Evolutionary conservation across 1,140 invertebrate species (phyloP).

Genomic region (Acromyrmex echinatior): DNA sequence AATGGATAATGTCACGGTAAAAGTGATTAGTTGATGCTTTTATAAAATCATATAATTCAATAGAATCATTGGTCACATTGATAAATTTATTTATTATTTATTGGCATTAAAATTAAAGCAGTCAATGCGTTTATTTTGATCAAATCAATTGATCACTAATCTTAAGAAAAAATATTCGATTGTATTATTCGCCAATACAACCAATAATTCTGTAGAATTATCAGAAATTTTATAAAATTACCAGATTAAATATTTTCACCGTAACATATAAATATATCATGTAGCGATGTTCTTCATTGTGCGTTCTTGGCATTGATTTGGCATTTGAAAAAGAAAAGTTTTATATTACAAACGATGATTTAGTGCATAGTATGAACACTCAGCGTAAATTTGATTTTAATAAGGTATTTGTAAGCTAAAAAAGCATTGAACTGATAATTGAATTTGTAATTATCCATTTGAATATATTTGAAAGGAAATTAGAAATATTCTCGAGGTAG

Average conservation of each 20-base stretch:
- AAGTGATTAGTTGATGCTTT: background rate
- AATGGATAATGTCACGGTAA: constrained; percentile 29
- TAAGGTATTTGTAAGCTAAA: background rate
- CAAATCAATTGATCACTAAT: background rate
- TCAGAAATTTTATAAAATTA: constrained; percentile 15
- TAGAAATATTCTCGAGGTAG: constrained; percentile 72
- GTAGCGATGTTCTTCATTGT: background rate
- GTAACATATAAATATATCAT: constrained; percentile 38
- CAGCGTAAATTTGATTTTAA: constrained; percentile 10
- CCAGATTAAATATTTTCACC: constrained; percentile 34
- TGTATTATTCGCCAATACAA: constrained; percentile 1
- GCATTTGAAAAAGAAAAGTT: constrained; percentile 1
- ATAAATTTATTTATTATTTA: background rate
- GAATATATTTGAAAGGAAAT: constrained; percentile 35
- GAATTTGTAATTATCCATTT: constrained; percentile 48
- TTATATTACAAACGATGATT: constrained; percentile 19
- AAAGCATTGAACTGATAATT: constrained; percentile 40
- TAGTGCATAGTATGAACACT: background rate
- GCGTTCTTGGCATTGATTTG: constrained; percentile 67
- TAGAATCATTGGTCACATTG: background rate
- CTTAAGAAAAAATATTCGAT: background rate
- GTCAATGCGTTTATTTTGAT: background rate
- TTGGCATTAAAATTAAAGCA: constrained; percentile 1
- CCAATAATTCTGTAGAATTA: constrained; percentile 8
- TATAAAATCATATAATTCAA: constrained; percentile 25